Conservation (phyloP, 1,140 invertebrate genomes). For the Paracyclopina nana region DNA sequence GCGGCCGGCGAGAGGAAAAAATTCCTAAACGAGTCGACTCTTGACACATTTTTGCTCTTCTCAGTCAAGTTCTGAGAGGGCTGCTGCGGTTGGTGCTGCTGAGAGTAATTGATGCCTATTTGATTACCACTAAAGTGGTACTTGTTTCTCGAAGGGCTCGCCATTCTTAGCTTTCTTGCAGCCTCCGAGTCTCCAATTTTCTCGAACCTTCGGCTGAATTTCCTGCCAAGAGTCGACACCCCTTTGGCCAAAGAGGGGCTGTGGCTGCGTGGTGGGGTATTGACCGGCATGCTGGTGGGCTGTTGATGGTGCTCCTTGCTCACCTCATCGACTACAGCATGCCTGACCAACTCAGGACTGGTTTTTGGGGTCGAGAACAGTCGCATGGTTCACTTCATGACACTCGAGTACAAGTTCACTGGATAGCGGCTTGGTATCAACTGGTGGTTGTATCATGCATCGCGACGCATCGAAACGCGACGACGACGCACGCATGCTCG, state of each 20-base stretch:
- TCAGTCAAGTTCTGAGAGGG: neutral
- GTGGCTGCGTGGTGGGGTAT: neutral
- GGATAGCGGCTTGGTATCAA: too few relatives aligned
- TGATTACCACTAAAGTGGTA: too few relatives aligned
- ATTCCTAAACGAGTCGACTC: conserved; percentile 10
- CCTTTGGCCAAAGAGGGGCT: neutral
- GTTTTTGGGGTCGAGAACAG: too few relatives aligned
- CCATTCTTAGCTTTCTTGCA: neutral
- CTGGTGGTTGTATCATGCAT: too few relatives aligned
- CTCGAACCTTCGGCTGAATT: conserved; percentile 7
- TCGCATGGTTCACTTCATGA: too few relatives aligned
- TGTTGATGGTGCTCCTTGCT: too few relatives aligned
- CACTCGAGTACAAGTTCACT: too few relatives aligned
- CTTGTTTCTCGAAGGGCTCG: conserved; percentile 5
- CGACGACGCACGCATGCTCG: too few relatives aligned
- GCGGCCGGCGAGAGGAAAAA: neutral
- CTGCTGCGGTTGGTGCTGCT: neutral
- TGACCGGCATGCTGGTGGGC: neutral
- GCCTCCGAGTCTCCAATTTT: neutral
- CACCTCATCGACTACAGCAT: too few relatives aligned
- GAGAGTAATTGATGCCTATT: too few relatives aligned
- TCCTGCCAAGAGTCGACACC: conserved; percentile 6
- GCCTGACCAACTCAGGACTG: too few relatives aligned
- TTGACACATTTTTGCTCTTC: neutral
- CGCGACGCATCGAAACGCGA: too few relatives aligned